Percentiles rank a stretch among this genome's conserved stretches.
These are phyloP conservation scores for Microcebus tavaratra DNA, from an alignment of 2,113 vertebrate genomes.

Conservation along the genomic window DNA sequence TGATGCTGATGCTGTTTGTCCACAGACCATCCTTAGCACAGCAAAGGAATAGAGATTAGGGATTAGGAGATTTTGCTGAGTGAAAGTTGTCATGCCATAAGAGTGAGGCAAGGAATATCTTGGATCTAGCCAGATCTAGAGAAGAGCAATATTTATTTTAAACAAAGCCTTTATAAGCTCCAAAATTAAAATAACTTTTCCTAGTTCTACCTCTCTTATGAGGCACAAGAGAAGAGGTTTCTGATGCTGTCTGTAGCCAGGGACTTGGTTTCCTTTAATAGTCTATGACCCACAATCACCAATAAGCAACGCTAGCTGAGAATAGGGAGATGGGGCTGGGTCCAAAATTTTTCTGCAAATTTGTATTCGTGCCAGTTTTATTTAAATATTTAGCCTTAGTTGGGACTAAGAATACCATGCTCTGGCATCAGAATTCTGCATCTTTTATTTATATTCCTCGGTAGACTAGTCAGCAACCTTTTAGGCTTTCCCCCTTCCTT, in stretches of 20 bases:
- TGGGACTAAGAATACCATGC: not conserved
- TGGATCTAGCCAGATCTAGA: not conserved
- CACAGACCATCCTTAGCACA: not conserved
- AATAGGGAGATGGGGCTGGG: not conserved
- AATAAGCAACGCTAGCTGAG: not conserved
- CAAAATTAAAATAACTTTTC: not conserved
- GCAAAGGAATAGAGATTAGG: not conserved
- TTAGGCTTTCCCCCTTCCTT: not conserved
- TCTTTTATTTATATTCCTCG: not conserved
- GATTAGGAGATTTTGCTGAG: not conserved
- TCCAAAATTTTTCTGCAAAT: not conserved
- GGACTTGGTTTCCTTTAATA: not conserved
- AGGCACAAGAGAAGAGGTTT: not conserved
- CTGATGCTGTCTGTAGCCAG: not conserved
- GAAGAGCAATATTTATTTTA: not conserved
- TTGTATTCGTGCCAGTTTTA: not conserved
- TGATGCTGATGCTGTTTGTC: not conserved
- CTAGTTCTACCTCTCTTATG: not conserved
- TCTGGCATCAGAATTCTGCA: not conserved
- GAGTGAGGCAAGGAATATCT: not conserved
- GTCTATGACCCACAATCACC: not conserved
- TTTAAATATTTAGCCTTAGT: not conserved
- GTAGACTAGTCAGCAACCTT: not conserved
- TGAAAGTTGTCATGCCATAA: not conserved
- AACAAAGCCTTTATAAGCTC: not conserved